These are phyloP conservation scores for Rhyacichthys aspro DNA, from an alignment of 2,797 vertebrate genomes.

Conservation along the genomic window DNA sequence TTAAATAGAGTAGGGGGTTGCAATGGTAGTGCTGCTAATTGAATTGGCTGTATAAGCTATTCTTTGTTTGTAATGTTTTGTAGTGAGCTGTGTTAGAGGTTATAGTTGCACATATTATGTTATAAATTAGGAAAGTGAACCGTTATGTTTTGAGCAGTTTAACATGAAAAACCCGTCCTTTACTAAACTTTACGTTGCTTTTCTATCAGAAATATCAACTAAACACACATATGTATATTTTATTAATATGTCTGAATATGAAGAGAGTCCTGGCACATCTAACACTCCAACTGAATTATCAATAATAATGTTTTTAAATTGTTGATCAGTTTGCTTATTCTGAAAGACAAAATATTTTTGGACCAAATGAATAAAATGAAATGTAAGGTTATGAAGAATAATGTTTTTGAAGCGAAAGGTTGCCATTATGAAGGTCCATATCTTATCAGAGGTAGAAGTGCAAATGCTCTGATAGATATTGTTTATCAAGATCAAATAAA, in stretches of 20 bases:
- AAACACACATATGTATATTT: neutral
- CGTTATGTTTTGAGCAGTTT: conserved; percentile 14
- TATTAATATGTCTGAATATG: too few relatives aligned
- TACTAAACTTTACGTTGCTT: neutral
- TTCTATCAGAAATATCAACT: conserved; percentile 17
- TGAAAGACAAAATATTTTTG: neutral
- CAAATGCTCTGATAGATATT: neutral
- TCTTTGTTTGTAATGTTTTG: conserved; percentile 10
- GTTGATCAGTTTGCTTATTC: too few relatives aligned
- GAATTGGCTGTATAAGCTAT: conserved; percentile 3
- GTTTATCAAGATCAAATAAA: too few relatives aligned
- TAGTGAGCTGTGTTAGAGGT: conserved; percentile 17
- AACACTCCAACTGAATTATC: neutral
- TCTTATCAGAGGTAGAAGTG: conserved; percentile 1
- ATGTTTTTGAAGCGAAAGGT: neutral
- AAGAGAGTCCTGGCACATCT: neutral
- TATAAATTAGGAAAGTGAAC: conserved; percentile 10
- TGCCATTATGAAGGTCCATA: conserved; percentile 12
- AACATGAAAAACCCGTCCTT: conserved; percentile 10
- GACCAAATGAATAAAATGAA: conserved; percentile 46
- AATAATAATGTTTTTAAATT: neutral
- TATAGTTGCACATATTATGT: conserved; percentile 34
- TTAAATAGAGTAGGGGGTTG: conserved; percentile 20
- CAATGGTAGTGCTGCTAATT: conserved; percentile 39
- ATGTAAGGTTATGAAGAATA: neutral